Conservation (phyloP, 2,888 invertebrate species). For the Cephus pygmeus region DNA sequence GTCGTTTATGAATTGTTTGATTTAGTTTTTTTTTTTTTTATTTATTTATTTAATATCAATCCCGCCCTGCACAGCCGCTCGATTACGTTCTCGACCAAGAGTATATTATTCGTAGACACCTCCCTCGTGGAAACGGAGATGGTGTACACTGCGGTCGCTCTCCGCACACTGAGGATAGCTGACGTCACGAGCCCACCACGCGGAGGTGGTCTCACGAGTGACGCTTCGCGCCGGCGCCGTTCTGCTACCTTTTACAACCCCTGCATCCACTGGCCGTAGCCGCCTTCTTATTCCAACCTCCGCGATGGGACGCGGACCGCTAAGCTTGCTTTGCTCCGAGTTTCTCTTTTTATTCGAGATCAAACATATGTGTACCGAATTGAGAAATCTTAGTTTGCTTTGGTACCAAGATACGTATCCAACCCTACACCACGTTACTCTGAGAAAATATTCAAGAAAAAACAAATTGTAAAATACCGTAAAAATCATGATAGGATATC, state of each 20-base stretch:
- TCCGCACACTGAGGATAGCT: conserved; percentile 63
- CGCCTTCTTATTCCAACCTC: conserved; percentile 10
- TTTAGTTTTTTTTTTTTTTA: too few species aligned
- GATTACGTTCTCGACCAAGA: not conserved
- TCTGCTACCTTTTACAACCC: conserved; percentile 33
- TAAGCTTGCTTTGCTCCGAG: not conserved
- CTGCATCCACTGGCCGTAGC: conserved; percentile 28
- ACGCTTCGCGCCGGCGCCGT: conserved; percentile 59
- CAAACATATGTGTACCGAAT: not conserved
- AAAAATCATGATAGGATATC: not conserved
- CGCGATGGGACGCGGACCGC: not conserved
- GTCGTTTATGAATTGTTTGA: not conserved
- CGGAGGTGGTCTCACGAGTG: conserved; percentile 59
- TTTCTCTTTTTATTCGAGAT: not conserved
- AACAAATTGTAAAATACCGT: not conserved
- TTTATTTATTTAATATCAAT: not conserved
- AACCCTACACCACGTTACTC: not conserved
- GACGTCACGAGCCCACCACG: conserved; percentile 64
- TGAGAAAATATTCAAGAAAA: not conserved
- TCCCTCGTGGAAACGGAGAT: conserved; percentile 36
- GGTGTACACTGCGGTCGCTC: conserved; percentile 63
- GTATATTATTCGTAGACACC: not conserved
- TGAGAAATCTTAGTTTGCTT: not conserved
- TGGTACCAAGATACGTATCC: not conserved
- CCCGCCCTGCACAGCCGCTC: not conserved